These are phyloP conservation scores for Microtus oregoni DNA, from an alignment of 2,113 vertebrate genomes.

Conservation along the genomic window DNA sequence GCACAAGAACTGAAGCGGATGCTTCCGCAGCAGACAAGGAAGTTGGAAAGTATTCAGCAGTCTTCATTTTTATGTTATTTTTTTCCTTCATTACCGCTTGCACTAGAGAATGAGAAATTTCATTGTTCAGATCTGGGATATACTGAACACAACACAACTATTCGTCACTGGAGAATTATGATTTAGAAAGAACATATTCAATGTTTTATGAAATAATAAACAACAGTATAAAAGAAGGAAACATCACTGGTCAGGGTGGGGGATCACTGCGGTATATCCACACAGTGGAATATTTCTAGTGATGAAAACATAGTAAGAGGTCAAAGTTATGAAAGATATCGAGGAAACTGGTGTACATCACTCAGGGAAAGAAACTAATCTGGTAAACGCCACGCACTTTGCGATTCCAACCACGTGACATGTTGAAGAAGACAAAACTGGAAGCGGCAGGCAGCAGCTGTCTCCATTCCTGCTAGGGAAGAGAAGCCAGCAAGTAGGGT, in stretches of 20 bases:
- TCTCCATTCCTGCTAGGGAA: no score
- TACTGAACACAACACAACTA: not conserved
- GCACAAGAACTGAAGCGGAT: not conserved
- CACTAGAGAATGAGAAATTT: not conserved
- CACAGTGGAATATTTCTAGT: not conserved
- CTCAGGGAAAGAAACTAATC: conserved; percentile 3
- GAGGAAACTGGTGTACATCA: no score
- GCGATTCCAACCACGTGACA: no score
- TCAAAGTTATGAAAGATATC: no score
- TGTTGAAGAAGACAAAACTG: conserved; percentile 1
- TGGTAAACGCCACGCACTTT: not conserved
- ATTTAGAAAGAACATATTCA: not conserved
- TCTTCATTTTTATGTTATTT: not conserved
- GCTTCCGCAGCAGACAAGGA: not conserved
- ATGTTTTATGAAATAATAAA: not conserved
- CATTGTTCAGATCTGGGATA: not conserved
- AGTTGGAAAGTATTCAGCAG: not conserved
- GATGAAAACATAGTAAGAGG: not conserved
- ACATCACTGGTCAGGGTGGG: not conserved
- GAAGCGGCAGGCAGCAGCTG: not conserved
- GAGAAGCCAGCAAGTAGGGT: not conserved
- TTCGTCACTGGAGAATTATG: not conserved
- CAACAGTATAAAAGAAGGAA: conserved; percentile 18
- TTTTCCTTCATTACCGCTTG: not conserved
- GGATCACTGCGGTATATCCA: not conserved